Evolutionary conservation across 2,797 vertebrate genomes (phyloP).

Genomic region (Enoplosus armatus): DNA sequence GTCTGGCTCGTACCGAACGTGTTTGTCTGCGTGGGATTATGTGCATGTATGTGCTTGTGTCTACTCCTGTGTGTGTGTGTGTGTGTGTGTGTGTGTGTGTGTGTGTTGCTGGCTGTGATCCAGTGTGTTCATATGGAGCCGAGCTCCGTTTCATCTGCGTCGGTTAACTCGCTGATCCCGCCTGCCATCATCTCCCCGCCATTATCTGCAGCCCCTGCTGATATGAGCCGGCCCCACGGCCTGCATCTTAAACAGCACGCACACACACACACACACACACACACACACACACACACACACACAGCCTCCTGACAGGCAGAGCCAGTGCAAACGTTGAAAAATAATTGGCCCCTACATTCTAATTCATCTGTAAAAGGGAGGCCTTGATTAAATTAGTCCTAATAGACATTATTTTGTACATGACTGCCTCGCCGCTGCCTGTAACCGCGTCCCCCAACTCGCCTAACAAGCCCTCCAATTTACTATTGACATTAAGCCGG

Average conservation of each 20-base stretch:
- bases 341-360: constrained; percentile 96
- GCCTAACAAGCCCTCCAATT: constrained; percentile 91
- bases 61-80: background rate
- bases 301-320: constrained; percentile 83
- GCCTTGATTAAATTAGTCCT: constrained; percentile 97
- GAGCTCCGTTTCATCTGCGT: constrained; percentile 62
- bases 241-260: constrained; percentile 71
- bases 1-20: background rate
- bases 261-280: constrained; percentile 40
- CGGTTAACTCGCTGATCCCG: constrained; percentile 76
- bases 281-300: constrained; percentile 18
- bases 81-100: constrained; percentile 1
- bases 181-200: constrained; percentile 70
- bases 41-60: background rate
- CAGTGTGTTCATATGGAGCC: constrained; percentile 19
- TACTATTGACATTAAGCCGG: constrained; percentile 91
- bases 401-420: constrained; percentile 97
- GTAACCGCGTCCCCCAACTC: constrained; percentile 74
- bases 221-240: constrained; percentile 64
- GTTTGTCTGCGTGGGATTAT: background rate
- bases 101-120: background rate
- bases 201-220: constrained; percentile 68
- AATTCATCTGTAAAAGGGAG: constrained; percentile 95
- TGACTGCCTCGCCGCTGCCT: constrained; percentile 91
- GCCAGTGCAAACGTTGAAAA: constrained; percentile 86